Conservation (phyloP, 2,113 vertebrate genomes). For the Oenanthe oenanthe region DNA sequence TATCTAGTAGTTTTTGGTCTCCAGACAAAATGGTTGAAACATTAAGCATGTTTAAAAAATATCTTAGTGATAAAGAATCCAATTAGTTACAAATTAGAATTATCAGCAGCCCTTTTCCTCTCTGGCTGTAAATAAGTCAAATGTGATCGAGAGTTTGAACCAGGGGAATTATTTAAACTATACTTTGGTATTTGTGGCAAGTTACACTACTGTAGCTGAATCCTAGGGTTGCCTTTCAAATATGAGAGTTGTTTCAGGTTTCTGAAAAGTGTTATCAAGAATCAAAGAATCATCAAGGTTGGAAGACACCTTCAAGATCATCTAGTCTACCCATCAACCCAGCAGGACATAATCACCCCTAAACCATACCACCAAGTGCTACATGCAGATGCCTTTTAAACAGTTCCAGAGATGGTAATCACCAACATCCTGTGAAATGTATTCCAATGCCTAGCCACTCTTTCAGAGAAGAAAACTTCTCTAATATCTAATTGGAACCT, state of each 20-base stretch:
- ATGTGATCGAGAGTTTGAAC: not conserved
- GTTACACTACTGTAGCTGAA: not conserved
- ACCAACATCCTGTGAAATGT: fast-evolving
- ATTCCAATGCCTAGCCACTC: not conserved
- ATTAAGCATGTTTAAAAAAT: not conserved
- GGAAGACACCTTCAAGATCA: not conserved
- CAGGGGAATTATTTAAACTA: not conserved
- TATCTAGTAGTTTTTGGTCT: not conserved
- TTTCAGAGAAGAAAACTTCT: not conserved
- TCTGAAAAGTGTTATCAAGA: not conserved
- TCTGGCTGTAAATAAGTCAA: not conserved
- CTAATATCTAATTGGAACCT: not conserved
- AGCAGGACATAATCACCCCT: not conserved
- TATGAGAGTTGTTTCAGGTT: not conserved
- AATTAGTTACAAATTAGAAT: not conserved
- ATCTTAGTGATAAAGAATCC: not conserved
- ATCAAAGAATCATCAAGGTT: not conserved
- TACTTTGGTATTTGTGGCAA: not conserved
- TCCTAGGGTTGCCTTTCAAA: not conserved
- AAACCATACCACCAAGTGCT: not conserved
- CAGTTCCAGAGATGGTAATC: no score
- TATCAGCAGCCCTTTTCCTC: not conserved
- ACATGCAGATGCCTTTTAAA: not conserved
- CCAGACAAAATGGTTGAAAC: not conserved
- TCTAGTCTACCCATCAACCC: not conserved